phyloP scores from a whole-genome alignment of 2,888 invertebrate genomes.

The Sialis lutaria region DNA sequence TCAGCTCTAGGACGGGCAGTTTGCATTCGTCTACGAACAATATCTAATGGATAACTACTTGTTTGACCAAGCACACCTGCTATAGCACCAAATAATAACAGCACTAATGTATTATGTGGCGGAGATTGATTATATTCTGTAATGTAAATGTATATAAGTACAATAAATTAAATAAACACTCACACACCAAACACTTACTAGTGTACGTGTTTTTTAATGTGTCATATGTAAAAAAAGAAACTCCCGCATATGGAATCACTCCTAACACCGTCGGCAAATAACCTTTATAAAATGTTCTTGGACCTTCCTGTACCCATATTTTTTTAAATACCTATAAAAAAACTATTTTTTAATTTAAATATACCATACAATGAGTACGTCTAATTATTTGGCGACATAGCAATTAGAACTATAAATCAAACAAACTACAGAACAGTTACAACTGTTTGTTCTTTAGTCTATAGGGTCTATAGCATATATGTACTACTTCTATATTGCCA shows the following conservation, averaged over 20 bases:
- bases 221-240: constrained; percentile 95
- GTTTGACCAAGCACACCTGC: constrained; percentile 92
- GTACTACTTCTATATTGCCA: too few species aligned
- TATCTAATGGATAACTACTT: constrained; percentile 91
- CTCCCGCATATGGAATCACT: constrained; percentile 92
- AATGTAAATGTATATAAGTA: constrained; percentile 6
- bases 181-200: constrained; percentile 31
- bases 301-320: constrained; percentile 63
- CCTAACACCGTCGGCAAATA: constrained; percentile 83
- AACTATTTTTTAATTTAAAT: not conserved
- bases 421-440: not conserved
- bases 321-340: constrained; percentile 35
- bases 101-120: constrained; percentile 38
- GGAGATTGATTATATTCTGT: constrained; percentile 25
- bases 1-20: constrained; percentile 31
- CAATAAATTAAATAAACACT: not conserved
- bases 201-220: constrained; percentile 66
- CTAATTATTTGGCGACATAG: not conserved
- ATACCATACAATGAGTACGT: not conserved
- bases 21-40: constrained; percentile 52
- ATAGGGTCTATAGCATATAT: too few species aligned
- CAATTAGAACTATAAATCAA: not conserved
- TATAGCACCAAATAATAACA: constrained; percentile 69
- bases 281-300: constrained; percentile 63
- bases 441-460: too few species aligned